Conservation (phyloP, 2,797 vertebrate species). For the Coluber constrictor region DNA sequence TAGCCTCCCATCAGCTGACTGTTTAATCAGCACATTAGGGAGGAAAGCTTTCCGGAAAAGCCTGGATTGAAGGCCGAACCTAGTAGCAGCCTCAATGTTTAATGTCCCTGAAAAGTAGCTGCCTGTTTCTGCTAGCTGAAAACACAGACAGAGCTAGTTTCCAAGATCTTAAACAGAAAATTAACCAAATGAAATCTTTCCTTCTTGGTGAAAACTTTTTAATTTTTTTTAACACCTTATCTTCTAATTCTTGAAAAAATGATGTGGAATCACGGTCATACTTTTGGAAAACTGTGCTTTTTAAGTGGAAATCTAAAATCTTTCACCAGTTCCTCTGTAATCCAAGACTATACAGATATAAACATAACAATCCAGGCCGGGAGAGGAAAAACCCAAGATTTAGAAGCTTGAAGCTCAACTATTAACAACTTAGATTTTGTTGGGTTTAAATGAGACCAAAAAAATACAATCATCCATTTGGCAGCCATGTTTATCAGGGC, state of each 20-base stretch:
- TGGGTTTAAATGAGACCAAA: background rate
- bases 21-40: slow-evolving; percentile 8
- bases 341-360: background rate
- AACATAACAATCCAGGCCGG: background rate
- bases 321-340: background rate
- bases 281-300: background rate
- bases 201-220: slow-evolving; percentile 4
- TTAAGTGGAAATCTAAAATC: background rate
- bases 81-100: slow-evolving; percentile 50
- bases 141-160: slow-evolving; percentile 46
- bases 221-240: slow-evolving; percentile 1
- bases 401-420: background rate
- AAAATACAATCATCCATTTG: background rate
- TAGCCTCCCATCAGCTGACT: slow-evolving; percentile 23
- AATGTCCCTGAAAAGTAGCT: slow-evolving; percentile 57
- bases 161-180: slow-evolving; percentile 52
- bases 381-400: background rate
- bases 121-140: slow-evolving; percentile 23
- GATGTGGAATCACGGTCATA: background rate
- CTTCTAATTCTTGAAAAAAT: background rate
- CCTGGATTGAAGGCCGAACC: slow-evolving; percentile 35
- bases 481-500: background rate
- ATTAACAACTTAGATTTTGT: background rate
- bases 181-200: slow-evolving; percentile 22
- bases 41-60: slow-evolving; percentile 35